Conservation (phyloP, 2,797 vertebrate genomes). For the Lateolabrax maculatus region DNA sequence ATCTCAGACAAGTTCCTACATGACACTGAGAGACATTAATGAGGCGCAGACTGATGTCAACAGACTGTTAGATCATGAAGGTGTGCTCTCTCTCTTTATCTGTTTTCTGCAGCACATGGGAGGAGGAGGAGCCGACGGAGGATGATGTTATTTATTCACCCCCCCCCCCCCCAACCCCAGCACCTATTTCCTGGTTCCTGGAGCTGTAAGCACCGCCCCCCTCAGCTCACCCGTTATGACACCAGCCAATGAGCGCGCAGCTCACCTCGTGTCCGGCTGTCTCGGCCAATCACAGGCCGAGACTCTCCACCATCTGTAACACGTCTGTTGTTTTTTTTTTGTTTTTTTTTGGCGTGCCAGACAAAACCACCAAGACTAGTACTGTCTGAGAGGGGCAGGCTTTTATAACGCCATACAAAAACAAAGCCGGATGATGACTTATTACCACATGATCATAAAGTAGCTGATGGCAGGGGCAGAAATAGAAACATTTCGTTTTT, state of each 20-base stretch:
- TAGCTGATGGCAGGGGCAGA: accelerated
- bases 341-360: constrained; percentile 6
- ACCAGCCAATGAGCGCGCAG: constrained; percentile 86
- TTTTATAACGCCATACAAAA: constrained; percentile 58
- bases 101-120: constrained; percentile 52
- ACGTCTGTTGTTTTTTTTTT: constrained; percentile 15
- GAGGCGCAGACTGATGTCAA: neutral
- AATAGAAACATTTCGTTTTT: neutral
- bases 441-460: constrained; percentile 26
- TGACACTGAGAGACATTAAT: neutral
- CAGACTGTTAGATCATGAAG: neutral
- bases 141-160: neutral
- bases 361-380: constrained; percentile 58
- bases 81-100: neutral
- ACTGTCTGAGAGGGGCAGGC: neutral
- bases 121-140: constrained; percentile 42
- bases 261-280: constrained; percentile 68
- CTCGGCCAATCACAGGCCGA: constrained; percentile 70
- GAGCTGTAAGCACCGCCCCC: constrained; percentile 41
- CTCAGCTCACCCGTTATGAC: constrained; percentile 93
- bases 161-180: accelerated
- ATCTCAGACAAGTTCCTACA: neutral
- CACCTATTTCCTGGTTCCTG: constrained; percentile 84
- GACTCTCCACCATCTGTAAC: constrained; percentile 39
- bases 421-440: constrained; percentile 33